Base-by-base conservation (phyloP, 2,888 invertebrate genomes). In the Cotesia congregata region DNA sequence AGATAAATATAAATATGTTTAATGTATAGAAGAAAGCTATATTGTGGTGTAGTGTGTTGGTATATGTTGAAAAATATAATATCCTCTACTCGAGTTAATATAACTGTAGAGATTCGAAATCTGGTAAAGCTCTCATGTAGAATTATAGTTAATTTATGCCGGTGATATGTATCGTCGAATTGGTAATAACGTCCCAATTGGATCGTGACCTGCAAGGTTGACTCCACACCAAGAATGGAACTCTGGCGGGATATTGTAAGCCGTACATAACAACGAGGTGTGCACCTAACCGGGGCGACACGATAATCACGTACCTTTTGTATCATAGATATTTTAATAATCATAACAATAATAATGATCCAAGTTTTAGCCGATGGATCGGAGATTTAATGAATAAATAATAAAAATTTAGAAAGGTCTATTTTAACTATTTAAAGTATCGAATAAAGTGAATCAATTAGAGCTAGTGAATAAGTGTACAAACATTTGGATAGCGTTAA, bases 131-230 rank as follows among this genome's bases (percentile, higher is more conserved):
- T 50, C 20, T 30, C 38, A 41, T 73, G 67, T 74, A 67, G 61
- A 61, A 72, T 72, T 72, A 72, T 61, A 40, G 50, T 50, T 50
- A 39, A 72, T 72, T 38, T 62, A 72, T 65, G 17, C 30, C 20
- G 41, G 40, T 40, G 64, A 73, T 73, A 73, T 73, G 72, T 74
- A 60, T 67, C 72, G 41, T 41, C 6, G 62, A 40, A 6, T 72
- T 20, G 67, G 41, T 73, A 40, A 65, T 73, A 65, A 72, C 64
- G 62, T 40, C 65, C 72, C 72, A 73, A 73, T 73, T 65, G 72
- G 65, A 73, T 73, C 65, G 64, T 64, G 72, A 72, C 64, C 72
- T 72, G 64, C 20, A 41, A 72, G 38, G 38, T 15, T 72, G n/a
- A 65, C 40, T 73, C 20, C 9, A 40, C 17, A 50, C 41, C 15